These are phyloP conservation scores for Harmothoe impar DNA, from an alignment of 2,888 invertebrate species.

Conservation along the genomic window DNA sequence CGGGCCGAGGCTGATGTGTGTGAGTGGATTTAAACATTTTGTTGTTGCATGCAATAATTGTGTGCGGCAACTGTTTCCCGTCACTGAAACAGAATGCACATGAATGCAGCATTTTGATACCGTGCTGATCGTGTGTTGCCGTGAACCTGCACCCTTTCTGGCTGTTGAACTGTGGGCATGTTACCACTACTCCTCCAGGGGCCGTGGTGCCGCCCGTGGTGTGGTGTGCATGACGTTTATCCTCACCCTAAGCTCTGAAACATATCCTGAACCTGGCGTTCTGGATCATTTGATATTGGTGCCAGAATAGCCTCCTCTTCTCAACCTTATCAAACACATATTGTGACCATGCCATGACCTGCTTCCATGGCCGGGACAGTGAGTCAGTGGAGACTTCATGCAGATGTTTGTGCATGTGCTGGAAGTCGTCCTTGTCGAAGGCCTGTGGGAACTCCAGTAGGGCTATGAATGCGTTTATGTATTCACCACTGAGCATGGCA, in stretches of 20 bases:
- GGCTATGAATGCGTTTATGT: not conserved
- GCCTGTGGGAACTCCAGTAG: not conserved
- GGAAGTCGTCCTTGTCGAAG: not conserved
- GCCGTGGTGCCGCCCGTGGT: not conserved
- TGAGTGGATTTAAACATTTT: not conserved
- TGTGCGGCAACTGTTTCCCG: not conserved
- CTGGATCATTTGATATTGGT: not conserved
- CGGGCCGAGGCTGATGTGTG: too few relatives aligned
- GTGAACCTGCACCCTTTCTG: not conserved
- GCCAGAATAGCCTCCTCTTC: not conserved
- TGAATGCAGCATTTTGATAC: not conserved
- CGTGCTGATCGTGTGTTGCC: not conserved
- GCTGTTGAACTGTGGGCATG: not conserved
- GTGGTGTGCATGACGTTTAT: not conserved
- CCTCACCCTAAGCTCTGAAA: not conserved
- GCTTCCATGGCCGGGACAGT: not conserved
- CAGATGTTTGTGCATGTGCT: not conserved
- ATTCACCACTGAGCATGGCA: not conserved
- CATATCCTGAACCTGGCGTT: too few relatives aligned
- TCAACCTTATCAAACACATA: not conserved
- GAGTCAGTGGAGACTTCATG: too few relatives aligned
- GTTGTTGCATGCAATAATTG: not conserved
- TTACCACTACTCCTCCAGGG: not conserved
- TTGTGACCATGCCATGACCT: not conserved
- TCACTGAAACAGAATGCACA: not conserved